Base-by-base conservation (phyloP, 2,888 invertebrate genomes). In the Sarcophaga subvicina region DNA sequence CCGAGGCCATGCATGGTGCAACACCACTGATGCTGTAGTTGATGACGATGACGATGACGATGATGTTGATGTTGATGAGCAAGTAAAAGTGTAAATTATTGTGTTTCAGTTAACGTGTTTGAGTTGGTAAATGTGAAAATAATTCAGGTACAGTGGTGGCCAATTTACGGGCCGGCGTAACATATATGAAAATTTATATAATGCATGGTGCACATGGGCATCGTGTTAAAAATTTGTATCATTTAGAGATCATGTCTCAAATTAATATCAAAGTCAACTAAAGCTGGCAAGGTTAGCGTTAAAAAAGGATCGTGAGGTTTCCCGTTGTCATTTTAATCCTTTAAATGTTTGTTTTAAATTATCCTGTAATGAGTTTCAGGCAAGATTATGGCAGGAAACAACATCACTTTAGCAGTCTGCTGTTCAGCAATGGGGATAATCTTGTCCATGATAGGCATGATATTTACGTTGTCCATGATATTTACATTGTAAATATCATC, bases 1-100 rank as follows among this genome's bases (percentile, higher is more conserved):
- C 37, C 71, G 78, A 83, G 81, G 83, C 77, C 81, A 87, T 90
- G 64, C 62, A 47, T 62, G 45, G 45, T 78, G 71, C 75, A 84
- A 63, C 60, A 73, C 73, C 66, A 64, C 12, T 72, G 54, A 25
- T 72, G 77, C 62, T 78, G 83, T 54, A 3, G 54, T 67, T 83
- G 76, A 17, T 71, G 77, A 66, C 45, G 73, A 45, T 86, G 82
- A 66, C 25, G 22, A 22, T 20, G 20, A 66, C 45, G 73, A 25
- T 86, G 82, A 67, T 49, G 73, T 22, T 49, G 77, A 62, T 70
- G 77, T 17, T 80, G 83, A 64, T 78, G 77, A 80, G 80, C 78
- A 64, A 83, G 73, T 78, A 84, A 54, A 54, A 84, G 64, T 69
- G 78, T 75, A 73, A 80, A 73, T 69, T 70, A 67, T 47, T 80